phyloP scores from a whole-genome alignment of 2,888 invertebrate species.

The Acleris holmiana region DNA sequence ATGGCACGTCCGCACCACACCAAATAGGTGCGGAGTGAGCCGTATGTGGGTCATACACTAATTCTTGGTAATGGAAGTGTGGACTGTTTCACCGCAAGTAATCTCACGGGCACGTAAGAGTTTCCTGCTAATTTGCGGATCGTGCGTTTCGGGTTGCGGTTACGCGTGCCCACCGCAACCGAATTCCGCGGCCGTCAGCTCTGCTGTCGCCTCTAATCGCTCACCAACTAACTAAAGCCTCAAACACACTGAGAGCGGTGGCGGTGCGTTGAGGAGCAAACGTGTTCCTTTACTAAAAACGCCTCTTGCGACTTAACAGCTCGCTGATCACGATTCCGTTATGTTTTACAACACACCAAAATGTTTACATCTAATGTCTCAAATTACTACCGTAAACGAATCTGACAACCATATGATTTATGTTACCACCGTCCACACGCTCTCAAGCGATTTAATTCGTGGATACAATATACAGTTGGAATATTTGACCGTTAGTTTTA shows the following conservation, averaged over 20 bases:
- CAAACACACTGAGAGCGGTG: no score
- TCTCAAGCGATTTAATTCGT: slow-evolving; percentile 15
- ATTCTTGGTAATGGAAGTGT: slow-evolving; percentile 70
- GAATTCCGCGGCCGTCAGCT: slow-evolving; percentile 67
- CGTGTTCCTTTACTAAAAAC: no score
- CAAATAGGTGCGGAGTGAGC: slow-evolving; percentile 62
- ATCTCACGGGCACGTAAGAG: slow-evolving; percentile 66
- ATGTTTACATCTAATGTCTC: slow-evolving; percentile 26
- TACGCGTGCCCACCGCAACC: slow-evolving; percentile 67
- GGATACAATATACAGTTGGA: slow-evolving; percentile 5
- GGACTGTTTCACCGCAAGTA: slow-evolving; percentile 73
- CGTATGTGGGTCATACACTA: slow-evolving; percentile 77
- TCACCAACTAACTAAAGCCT: slow-evolving; percentile 38
- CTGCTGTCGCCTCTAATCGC: slow-evolving; percentile 45
- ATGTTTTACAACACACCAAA: slow-evolving; percentile 27
- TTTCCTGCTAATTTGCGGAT: slow-evolving; percentile 73
- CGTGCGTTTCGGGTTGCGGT: slow-evolving; percentile 74
- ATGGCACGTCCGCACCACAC: slow-evolving; percentile 69
- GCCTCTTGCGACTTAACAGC: no score
- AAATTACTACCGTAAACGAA: slow-evolving; percentile 31
- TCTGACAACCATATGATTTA: slow-evolving; percentile 12
- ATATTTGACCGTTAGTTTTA: slow-evolving; percentile 19
- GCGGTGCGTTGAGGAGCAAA: no score
- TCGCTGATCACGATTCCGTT: slow-evolving; percentile 44
- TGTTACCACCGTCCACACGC: slow-evolving; percentile 12